Percentiles rank a stretch among this genome's conserved stretches.
Evolutionary conservation across 37 sponge, comb jelly and placozoan genomes (phyloP).

Genomic region (Spongia lamella): DNA sequence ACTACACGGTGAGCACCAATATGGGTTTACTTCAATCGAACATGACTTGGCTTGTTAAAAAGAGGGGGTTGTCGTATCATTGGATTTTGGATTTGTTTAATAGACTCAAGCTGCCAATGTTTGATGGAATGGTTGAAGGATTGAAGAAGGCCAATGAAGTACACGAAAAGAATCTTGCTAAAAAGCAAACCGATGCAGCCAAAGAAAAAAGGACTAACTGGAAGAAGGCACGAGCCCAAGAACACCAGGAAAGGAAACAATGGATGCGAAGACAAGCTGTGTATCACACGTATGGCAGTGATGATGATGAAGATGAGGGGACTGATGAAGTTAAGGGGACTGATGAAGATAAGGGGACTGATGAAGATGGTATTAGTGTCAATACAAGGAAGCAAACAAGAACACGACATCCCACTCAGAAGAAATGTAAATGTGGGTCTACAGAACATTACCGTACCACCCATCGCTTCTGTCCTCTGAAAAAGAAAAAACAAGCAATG

Average conservation of each 20-base stretch:
- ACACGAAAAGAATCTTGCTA: too few species aligned
- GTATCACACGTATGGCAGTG: slow-evolving; percentile 15
- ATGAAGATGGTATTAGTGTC: slow-evolving; percentile 3
- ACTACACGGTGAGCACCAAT: slow-evolving; percentile 26
- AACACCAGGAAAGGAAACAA: slow-evolving; percentile 28
- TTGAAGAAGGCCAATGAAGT: background rate
- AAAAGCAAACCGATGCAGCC: background rate
- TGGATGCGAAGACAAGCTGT: slow-evolving; percentile 22
- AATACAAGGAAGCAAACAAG: background rate
- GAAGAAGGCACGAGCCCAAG: too few species aligned
- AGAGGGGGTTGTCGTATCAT: slow-evolving; percentile 14
- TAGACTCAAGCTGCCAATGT: background rate
- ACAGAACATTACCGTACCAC: background rate
- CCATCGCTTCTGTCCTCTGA: slow-evolving; percentile 9
- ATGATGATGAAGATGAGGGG: background rate
- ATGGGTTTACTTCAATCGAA: slow-evolving; percentile 24
- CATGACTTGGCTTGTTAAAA: slow-evolving; percentile 3
- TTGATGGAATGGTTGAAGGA: background rate
- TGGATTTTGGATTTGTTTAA: slow-evolving; percentile 27
- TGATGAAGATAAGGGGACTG: background rate
- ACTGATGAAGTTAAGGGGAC: background rate
- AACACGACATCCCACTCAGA: background rate
- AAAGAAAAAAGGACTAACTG: too few species aligned
- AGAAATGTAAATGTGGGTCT: slow-evolving; percentile 10
- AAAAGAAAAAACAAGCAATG: background rate